phyloP scores from a whole-genome alignment of 1,140 invertebrate species.

The Trinorchestia longiramus region DNA sequence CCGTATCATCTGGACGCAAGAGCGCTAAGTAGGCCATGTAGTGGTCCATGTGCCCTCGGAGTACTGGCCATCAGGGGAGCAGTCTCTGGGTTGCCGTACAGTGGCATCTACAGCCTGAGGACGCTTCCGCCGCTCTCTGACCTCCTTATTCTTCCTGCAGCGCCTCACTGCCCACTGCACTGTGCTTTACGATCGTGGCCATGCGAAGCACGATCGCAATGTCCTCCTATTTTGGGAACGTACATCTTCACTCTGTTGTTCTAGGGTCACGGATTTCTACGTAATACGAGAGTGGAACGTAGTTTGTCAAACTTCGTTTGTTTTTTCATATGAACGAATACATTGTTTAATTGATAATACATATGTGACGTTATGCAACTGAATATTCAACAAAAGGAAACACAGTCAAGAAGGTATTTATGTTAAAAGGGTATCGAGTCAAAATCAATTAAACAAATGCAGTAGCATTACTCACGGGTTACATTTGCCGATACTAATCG shows the following conservation, averaged over 20 bases:
- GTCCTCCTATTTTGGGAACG: background rate
- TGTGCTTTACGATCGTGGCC: background rate
- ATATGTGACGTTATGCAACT: no score
- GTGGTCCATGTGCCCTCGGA: background rate
- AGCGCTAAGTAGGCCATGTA: conserved; percentile 20
- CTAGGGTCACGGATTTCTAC: background rate
- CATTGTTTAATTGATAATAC: no score
- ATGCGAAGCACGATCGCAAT: background rate
- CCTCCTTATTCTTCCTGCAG: conserved; percentile 9
- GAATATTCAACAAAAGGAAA: no score
- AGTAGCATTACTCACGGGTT: no score
- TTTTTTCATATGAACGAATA: background rate
- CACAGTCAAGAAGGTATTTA: no score
- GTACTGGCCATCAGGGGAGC: background rate
- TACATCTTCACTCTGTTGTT: background rate
- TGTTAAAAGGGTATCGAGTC: no score
- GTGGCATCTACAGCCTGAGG: conserved; percentile 38
- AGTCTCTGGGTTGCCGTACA: background rate
- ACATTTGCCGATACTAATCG: no score
- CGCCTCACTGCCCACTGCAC: background rate
- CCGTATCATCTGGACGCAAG: background rate
- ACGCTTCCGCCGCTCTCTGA: conserved; percentile 2
- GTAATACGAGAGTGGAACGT: background rate
- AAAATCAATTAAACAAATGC: no score
- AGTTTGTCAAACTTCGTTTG: background rate